A percentile compares a stretch with the other conserved stretches of the same genome.
Conservation (phyloP, 2,888 invertebrate genomes). For the Leucozona laternaria region DNA sequence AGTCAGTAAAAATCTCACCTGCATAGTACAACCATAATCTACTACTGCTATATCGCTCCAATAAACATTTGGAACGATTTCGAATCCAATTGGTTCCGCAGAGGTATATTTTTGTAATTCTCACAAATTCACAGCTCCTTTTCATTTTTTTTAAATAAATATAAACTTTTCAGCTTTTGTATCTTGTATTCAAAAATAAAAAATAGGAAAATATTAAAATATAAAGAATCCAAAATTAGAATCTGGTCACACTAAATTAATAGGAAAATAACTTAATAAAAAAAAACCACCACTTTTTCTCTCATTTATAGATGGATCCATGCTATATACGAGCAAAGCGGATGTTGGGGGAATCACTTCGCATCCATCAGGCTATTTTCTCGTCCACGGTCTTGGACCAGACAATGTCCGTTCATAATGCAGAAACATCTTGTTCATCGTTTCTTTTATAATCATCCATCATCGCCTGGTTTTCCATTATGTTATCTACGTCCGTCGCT, state of each 20-base stretch:
- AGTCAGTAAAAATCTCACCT: no score
- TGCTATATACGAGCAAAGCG: constrained; percentile 30
- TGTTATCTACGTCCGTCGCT: constrained; percentile 59
- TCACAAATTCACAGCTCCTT: no score
- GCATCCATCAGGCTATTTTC: constrained; percentile 35
- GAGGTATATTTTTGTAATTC: no score
- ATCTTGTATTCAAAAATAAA: no score
- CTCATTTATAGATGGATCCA: constrained; percentile 1
- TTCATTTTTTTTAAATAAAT: no score
- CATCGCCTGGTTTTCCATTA: constrained; percentile 63
- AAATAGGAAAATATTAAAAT: no score
- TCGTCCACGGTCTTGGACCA: constrained; percentile 43
- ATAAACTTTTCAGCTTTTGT: no score
- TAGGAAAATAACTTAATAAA: not conserved
- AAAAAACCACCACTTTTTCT: not conserved
- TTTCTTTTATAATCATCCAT: constrained; percentile 56
- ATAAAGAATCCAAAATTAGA: no score
- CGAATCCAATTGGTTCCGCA: no score
- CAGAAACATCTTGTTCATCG: constrained; percentile 75
- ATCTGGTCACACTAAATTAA: not conserved
- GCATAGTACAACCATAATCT: no score
- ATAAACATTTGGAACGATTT: no score
- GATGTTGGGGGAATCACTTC: constrained; percentile 59
- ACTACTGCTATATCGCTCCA: no score
- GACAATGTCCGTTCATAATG: constrained; percentile 76